Conservation (phyloP, 2,797 vertebrate species). For the Trachurus trachurus region DNA sequence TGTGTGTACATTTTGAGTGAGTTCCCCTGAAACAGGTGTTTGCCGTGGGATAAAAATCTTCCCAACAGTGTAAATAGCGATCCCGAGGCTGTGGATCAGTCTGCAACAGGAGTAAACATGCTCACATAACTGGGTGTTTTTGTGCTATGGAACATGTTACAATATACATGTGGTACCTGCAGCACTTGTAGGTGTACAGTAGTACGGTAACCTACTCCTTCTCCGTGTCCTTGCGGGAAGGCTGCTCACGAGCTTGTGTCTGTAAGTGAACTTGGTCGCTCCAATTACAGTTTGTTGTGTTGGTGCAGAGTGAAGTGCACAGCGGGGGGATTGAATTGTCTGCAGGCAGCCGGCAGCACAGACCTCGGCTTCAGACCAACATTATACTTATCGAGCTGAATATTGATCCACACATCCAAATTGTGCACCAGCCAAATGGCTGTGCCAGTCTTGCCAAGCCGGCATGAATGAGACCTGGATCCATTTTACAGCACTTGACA, state of each 20-base stretch:
- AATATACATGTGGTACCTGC: neutral
- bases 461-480: constrained; percentile 27
- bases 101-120: constrained; percentile 15
- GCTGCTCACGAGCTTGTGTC: neutral
- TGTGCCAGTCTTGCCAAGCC: neutral
- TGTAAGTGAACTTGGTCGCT: constrained; percentile 15
- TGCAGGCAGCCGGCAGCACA: constrained; percentile 31
- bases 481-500: constrained; percentile 34
- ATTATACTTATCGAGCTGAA: constrained; percentile 51
- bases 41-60: constrained; percentile 29
- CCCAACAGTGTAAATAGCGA: neutral
- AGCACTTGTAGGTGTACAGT: neutral
- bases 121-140: neutral
- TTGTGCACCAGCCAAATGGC: constrained; percentile 51
- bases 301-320: constrained; percentile 21
- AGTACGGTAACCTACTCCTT: neutral
- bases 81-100: constrained; percentile 19
- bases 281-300: constrained; percentile 27
- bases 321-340: constrained; percentile 29
- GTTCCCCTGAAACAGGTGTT: constrained; percentile 66
- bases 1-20: neutral
- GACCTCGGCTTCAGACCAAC: constrained; percentile 30
- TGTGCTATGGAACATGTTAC: neutral
- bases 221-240: constrained; percentile 1
- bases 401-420: constrained; percentile 60